Evolutionary conservation across 1,140 invertebrate genomes (phyloP).

Genomic region (Euwallacea similis): DNA sequence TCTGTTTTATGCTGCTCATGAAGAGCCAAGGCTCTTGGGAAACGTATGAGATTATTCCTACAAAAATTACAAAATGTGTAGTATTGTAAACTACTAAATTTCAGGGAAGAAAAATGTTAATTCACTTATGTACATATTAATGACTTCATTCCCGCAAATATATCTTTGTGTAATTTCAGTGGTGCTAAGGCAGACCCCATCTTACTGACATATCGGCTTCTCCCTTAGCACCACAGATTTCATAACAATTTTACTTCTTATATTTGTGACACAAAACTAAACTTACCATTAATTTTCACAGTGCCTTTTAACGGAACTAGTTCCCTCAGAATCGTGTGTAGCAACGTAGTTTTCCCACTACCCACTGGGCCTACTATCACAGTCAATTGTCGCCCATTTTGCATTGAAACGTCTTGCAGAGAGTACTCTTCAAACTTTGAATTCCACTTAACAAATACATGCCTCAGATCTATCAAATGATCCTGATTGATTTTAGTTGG

Average conservation of each 20-base stretch:
- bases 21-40: conserved; percentile 66
- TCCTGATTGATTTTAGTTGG: background rate
- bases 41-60: conserved; percentile 59
- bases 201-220: no score
- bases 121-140: no score
- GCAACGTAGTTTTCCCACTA: conserved; percentile 75
- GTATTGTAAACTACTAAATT: no score
- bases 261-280: background rate
- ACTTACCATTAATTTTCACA: conserved; percentile 51
- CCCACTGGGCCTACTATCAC: conserved; percentile 73
- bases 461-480: conserved; percentile 50
- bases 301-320: conserved; percentile 60
- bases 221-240: no score
- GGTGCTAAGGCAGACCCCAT: no score
- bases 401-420: conserved; percentile 59
- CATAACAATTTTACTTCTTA: no score
- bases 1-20: conserved; percentile 58
- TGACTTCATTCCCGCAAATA: no score
- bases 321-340: conserved; percentile 81
- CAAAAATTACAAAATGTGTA: background rate
- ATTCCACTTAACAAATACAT: conserved; percentile 64
- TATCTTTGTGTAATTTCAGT: no score
- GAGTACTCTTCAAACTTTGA: conserved; percentile 56
- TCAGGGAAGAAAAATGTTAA: no score
- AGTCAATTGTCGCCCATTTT: conserved; percentile 60